Conservation (phyloP, 2,888 invertebrate species). For the Athalia rosae region DNA sequence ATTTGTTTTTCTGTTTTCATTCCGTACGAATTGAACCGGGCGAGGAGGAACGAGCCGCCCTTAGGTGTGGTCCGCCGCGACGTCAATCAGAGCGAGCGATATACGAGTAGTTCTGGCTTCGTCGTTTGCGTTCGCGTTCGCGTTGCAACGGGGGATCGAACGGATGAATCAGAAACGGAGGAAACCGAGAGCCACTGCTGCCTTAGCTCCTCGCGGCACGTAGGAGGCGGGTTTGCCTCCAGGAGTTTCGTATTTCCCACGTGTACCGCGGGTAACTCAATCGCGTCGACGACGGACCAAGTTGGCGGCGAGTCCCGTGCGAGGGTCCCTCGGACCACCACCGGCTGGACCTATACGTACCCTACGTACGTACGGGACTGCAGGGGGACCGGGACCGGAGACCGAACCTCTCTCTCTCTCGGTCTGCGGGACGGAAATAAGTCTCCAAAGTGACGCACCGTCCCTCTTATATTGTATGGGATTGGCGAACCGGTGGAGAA, state of each 20-base stretch:
- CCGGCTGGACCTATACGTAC: not conserved
- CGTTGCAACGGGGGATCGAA: too few species aligned
- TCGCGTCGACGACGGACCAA: constrained; percentile 28
- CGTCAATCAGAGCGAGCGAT: too few species aligned
- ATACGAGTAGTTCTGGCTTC: too few species aligned
- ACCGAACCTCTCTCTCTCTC: too few species aligned
- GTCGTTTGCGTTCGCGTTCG: too few species aligned
- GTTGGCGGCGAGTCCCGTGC: not conserved
- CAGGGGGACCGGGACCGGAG: too few species aligned
- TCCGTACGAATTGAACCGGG: too few species aligned
- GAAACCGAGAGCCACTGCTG: constrained; percentile 34
- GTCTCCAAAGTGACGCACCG: constrained; percentile 16
- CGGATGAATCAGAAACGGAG: not conserved
- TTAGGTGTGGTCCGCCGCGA: too few species aligned
- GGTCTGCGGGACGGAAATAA: constrained; percentile 26
- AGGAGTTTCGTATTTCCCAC: constrained; percentile 40
- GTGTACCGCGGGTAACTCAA: constrained; percentile 38
- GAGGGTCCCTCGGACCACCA: constrained; percentile 25
- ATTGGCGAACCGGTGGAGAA: constrained; percentile 12
- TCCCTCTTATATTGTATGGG: constrained; percentile 13
- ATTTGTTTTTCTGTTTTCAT: too few species aligned
- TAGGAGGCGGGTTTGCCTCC: constrained; percentile 27
- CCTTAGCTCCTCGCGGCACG: not conserved
- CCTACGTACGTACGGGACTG: too few species aligned
- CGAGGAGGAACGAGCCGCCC: too few species aligned